phyloP scores from a whole-genome alignment of 2,113 vertebrate genomes.

The Clarias magur region DNA sequence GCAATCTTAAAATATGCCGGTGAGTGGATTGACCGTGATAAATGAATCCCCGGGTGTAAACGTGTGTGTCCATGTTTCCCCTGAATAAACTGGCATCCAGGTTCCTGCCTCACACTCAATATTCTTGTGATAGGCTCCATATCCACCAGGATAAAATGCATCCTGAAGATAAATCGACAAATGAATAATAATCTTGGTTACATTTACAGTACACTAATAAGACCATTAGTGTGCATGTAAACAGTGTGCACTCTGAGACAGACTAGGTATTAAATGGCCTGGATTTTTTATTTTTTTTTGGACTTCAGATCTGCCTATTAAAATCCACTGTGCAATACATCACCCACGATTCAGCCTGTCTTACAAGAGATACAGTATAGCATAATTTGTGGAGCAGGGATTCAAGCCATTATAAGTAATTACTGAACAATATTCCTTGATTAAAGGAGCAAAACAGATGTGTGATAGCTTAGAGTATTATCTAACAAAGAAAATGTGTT shows the following conservation, averaged over 20 bases:
- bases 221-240: not conserved
- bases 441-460: not conserved
- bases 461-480: not conserved
- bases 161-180: not conserved
- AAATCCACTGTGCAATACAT: not conserved
- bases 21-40: not conserved
- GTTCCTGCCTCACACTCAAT: not conserved
- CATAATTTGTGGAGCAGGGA: not conserved
- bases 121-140: not conserved
- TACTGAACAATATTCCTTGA: conserved; percentile 23
- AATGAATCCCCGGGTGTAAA: not conserved
- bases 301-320: not conserved
- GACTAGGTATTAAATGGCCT: not conserved
- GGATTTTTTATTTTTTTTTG: not conserved
- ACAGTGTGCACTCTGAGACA: not conserved
- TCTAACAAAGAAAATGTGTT: not conserved
- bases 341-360: not conserved
- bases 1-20: not conserved
- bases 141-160: no score
- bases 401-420: conserved; percentile 1
- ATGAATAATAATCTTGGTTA: not conserved
- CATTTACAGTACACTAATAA: not conserved
- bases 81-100: not conserved
- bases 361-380: not conserved
- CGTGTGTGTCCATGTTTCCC: not conserved